phyloP scores from a whole-genome alignment of 2,113 vertebrate species.

The Salvelinus fontinalis region DNA sequence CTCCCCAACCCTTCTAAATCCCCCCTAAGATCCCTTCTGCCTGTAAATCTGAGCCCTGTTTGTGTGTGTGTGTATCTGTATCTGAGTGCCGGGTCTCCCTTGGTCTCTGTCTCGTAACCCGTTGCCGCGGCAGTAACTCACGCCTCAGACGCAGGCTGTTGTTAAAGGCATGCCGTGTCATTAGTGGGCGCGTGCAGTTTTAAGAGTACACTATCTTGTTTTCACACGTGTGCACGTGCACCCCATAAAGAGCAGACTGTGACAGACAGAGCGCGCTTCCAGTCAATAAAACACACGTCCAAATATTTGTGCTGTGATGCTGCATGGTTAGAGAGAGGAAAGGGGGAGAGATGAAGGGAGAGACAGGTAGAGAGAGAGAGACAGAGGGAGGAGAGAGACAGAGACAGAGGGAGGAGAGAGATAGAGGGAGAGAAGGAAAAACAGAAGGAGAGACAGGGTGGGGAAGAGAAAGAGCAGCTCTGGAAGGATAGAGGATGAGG shows the following conservation, averaged over 20 bases:
- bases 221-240: constrained; percentile 23
- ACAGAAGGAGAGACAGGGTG: background rate
- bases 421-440: background rate
- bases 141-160: background rate
- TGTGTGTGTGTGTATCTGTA: no score
- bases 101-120: background rate
- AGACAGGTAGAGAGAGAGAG: background rate
- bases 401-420: background rate
- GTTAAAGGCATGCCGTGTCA: constrained; percentile 12
- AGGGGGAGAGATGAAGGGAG: background rate
- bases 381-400: background rate
- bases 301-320: background rate
- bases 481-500: background rate
- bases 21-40: background rate
- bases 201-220: constrained; percentile 13
- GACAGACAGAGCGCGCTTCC: background rate
- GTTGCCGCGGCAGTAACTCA: constrained; percentile 1
- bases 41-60: background rate
- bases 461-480: background rate
- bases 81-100: no score
- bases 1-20: no score
- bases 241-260: background rate
- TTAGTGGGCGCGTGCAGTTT: constrained; percentile 4
- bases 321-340: constrained; percentile 1
- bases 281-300: background rate